Conservation (phyloP, 2,113 vertebrate genomes). For the Brachirus orientalis region DNA sequence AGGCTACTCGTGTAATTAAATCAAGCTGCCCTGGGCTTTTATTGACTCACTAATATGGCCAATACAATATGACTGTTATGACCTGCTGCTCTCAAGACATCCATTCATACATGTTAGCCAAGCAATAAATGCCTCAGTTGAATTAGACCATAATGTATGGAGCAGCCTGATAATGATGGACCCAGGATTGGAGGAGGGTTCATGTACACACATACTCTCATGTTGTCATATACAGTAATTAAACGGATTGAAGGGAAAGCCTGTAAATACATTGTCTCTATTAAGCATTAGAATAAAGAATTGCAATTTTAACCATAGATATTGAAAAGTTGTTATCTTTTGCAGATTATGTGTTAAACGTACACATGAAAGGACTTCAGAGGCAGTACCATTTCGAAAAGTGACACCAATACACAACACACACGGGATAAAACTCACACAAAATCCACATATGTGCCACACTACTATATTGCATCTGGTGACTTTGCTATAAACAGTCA, state of each 20-base stretch:
- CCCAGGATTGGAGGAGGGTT: slow-evolving; percentile 15
- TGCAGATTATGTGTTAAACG: slow-evolving; percentile 29
- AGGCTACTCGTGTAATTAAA: slow-evolving; percentile 84
- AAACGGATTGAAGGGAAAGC: slow-evolving; percentile 33
- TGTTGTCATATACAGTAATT: slow-evolving; percentile 58
- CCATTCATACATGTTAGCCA: slow-evolving; percentile 64
- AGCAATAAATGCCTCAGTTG: slow-evolving; percentile 63
- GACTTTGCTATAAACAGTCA: slow-evolving; percentile 27
- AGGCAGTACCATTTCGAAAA: background rate
- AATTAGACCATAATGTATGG: slow-evolving; percentile 53
- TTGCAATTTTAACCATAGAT: slow-evolving; percentile 35
- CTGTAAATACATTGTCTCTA: slow-evolving; percentile 42
- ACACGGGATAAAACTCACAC: background rate
- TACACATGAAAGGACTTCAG: slow-evolving; percentile 7
- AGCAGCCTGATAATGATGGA: slow-evolving; percentile 43
- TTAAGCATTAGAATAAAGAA: slow-evolving; percentile 47
- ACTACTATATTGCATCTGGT: slow-evolving; percentile 11
- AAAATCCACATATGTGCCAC: slow-evolving; percentile 13
- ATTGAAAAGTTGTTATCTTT: slow-evolving; percentile 44
- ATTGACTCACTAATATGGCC: slow-evolving; percentile 89
- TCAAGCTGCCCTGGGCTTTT: slow-evolving; percentile 85
- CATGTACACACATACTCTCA: slow-evolving; percentile 2
- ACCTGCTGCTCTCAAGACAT: slow-evolving; percentile 69
- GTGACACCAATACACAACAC: background rate
- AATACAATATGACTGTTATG: slow-evolving; percentile 84